Evolutionary conservation across 2,888 invertebrate genomes (phyloP).

Genomic region (Rhagium mordax): DNA sequence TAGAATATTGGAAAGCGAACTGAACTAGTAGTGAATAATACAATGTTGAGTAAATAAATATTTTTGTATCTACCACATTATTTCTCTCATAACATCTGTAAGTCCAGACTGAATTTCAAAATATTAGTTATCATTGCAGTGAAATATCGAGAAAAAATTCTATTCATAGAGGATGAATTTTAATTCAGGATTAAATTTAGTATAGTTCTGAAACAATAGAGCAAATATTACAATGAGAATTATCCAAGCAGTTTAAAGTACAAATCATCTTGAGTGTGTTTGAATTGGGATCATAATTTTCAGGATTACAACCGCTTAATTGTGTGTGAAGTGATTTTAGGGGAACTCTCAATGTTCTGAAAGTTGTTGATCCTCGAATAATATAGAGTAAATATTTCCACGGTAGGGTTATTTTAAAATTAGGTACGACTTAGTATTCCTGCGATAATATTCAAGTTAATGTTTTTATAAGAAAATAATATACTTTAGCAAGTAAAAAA

Average conservation of each 20-base stretch:
- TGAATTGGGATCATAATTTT: conserved; percentile 50
- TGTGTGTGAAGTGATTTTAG: conserved; percentile 47
- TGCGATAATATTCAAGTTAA: neutral
- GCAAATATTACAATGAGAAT: conserved; percentile 43
- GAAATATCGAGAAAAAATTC: neutral
- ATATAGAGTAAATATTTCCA: conserved; percentile 39
- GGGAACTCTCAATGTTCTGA: conserved; percentile 40
- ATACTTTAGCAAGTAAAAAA: too few species aligned
- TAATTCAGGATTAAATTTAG: conserved; percentile 21
- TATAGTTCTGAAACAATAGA: conserved; percentile 24
- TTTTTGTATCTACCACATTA: too few species aligned
- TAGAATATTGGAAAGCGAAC: too few species aligned
- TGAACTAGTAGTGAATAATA: too few species aligned
- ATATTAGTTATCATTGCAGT: neutral
- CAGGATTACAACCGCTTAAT: conserved; percentile 51
- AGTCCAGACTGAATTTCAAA: neutral
- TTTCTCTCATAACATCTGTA: too few species aligned
- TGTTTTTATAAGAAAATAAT: neutral
- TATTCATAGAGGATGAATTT: conserved; percentile 6
- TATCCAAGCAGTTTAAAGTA: conserved; percentile 37
- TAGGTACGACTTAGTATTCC: neutral
- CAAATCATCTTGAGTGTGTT: conserved; percentile 51
- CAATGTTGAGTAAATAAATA: too few species aligned
- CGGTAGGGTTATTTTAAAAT: conserved; percentile 5
- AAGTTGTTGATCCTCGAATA: conserved; percentile 49